phyloP scores from a whole-genome alignment of 2,797 vertebrate species.

The Borostomias antarcticus region DNA sequence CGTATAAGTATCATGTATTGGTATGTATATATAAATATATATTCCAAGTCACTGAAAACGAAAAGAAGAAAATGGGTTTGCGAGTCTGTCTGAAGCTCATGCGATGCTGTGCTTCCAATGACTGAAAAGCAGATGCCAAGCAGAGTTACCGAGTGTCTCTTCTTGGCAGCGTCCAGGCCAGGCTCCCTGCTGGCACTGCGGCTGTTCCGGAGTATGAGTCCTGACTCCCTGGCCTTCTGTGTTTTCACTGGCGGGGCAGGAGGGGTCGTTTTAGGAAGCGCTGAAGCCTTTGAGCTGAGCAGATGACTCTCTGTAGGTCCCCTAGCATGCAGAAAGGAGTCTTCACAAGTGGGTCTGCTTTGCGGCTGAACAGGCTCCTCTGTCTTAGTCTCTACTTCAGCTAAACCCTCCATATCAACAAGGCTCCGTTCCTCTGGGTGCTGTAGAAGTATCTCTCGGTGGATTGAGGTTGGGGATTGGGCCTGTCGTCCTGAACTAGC shows the following conservation, averaged over 20 bases:
- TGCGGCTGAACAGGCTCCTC: conserved; percentile 39
- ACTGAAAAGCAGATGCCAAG: conserved; percentile 72
- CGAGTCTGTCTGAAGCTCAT: conserved; percentile 79
- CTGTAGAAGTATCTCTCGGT: too few relatives aligned
- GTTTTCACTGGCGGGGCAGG: conserved; percentile 80
- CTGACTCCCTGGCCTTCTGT: conserved; percentile 80
- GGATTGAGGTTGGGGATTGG: conserved; percentile 4
- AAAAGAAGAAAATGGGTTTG: conserved; percentile 60
- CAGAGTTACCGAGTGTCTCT: conserved; percentile 82
- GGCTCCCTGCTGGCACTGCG: conserved; percentile 72
- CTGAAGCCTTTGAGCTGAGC: conserved; percentile 60
- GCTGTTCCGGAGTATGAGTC: conserved; percentile 80
- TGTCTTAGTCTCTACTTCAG: conserved; percentile 34
- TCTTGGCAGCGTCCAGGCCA: conserved; percentile 70
- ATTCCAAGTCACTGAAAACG: conserved; percentile 67
- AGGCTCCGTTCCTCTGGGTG: conserved; percentile 29
- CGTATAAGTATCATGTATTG: conserved; percentile 59
- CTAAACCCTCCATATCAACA: conserved; percentile 40
- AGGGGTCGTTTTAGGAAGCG: conserved; percentile 72
- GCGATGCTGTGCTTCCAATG: conserved; percentile 76
- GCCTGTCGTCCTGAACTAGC: conserved; percentile 22
- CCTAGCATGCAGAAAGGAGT: conserved; percentile 44
- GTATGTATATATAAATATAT: too few relatives aligned
- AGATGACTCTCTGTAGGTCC: conserved; percentile 59
- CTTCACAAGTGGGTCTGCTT: conserved; percentile 32